A percentile compares a stretch with the other conserved stretches of the same genome.
Evolutionary conservation across 2,113 vertebrate genomes (phyloP).

Genomic region (Ctenodactylus gundi): DNA sequence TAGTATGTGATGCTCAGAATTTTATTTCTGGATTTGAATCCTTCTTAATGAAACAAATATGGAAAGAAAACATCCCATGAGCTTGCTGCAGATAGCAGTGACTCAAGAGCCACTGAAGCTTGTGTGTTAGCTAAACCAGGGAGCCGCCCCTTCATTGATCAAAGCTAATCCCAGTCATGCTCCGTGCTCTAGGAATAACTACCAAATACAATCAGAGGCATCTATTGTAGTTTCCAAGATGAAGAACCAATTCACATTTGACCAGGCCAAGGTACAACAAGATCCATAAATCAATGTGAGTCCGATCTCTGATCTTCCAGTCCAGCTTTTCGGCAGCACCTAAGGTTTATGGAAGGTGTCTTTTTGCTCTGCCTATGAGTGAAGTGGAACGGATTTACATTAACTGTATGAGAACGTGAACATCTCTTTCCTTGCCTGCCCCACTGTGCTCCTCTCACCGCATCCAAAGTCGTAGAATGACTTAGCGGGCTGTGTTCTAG

Average conservation of each 20-base stretch:
- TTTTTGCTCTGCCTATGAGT: constrained; percentile 6
- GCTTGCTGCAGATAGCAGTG: not conserved
- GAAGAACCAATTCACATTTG: constrained; percentile 24
- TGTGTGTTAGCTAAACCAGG: not conserved
- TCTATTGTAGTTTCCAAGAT: constrained; percentile 28
- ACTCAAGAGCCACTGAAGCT: not conserved
- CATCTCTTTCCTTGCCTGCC: not conserved
- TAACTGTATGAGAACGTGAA: not conserved
- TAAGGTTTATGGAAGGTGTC: not conserved
- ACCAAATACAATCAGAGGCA: constrained; percentile 24
- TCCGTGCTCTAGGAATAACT: not conserved
- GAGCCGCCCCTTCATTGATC: not conserved
- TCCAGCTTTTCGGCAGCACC: not conserved
- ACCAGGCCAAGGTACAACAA: not conserved
- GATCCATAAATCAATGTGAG: constrained; percentile 53
- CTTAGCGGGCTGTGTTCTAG: not conserved
- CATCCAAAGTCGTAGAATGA: not conserved
- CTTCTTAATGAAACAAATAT: constrained; percentile 21
- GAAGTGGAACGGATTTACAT: constrained; percentile 12
- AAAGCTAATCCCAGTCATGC: not conserved
- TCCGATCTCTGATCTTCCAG: constrained; percentile 9
- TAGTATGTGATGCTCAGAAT: not conserved
- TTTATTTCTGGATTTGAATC: not conserved
- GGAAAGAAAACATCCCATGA: not conserved
- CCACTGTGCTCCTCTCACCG: not conserved